Percentiles rank a stretch among this genome's conserved stretches.
These are phyloP conservation scores for Triops cancriformis DNA, from an alignment of 1,140 invertebrate species.

Conservation along the genomic window DNA sequence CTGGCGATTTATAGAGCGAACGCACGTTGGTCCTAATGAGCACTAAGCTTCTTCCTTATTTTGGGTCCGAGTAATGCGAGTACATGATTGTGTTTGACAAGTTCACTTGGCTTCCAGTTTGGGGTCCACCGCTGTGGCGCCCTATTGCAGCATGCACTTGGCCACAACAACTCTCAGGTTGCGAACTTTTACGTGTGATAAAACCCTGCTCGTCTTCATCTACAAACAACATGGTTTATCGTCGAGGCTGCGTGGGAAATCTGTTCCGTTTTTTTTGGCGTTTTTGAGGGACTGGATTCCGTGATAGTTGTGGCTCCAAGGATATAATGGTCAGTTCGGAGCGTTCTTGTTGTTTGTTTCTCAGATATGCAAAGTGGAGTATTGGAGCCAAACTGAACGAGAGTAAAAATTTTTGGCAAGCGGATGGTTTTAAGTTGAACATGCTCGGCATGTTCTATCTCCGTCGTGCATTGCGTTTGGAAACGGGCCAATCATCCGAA, in stretches of 20 bases:
- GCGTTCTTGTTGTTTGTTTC: too few relatives aligned
- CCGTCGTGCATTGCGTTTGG: neutral
- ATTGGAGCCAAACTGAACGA: neutral
- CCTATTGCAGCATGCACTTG: neutral
- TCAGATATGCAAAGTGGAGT: too few relatives aligned
- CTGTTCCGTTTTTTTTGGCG: too few relatives aligned
- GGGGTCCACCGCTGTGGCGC: neutral
- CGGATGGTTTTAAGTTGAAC: neutral
- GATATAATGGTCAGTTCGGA: too few relatives aligned
- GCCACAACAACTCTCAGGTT: too few relatives aligned
- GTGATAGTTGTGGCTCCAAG: too few relatives aligned
- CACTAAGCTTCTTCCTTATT: constrained; percentile 5
- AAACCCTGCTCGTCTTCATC: too few relatives aligned
- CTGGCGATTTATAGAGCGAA: neutral
- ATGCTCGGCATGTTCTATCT: neutral
- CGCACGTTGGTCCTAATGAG: neutral
- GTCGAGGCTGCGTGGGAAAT: too few relatives aligned
- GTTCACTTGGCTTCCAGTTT: neutral
- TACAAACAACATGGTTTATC: too few relatives aligned
- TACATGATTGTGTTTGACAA: constrained; percentile 4
- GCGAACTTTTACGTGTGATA: too few relatives aligned
- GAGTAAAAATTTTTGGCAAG: neutral
- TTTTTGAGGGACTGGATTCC: too few relatives aligned
- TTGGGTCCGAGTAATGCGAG: constrained; percentile 3
- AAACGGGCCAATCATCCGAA: neutral